phyloP scores from a whole-genome alignment of 2,888 invertebrate genomes.

The Tubulanus polymorphus region DNA sequence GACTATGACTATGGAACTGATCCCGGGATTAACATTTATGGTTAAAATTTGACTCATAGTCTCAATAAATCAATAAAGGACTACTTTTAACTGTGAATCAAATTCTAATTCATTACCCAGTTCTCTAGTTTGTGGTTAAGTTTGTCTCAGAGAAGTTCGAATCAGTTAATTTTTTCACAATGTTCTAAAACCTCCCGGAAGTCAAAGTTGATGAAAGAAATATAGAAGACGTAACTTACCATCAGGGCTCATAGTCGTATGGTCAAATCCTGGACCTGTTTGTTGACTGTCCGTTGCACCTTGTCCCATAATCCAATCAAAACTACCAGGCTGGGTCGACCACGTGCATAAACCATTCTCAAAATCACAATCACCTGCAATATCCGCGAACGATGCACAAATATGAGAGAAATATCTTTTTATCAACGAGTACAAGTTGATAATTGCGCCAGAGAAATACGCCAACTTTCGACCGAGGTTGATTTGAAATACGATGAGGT shows the following conservation, averaged over 20 bases:
- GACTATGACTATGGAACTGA: too few relatives aligned
- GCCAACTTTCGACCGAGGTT: constrained; percentile 2
- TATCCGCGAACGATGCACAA: too few relatives aligned
- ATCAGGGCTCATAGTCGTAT: constrained; percentile 25
- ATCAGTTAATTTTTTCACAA: not conserved
- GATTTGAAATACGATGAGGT: not conserved
- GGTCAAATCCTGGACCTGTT: constrained; percentile 41
- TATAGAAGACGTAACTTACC: constrained; percentile 23
- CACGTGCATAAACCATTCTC: constrained; percentile 39
- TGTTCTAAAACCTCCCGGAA: not conserved
- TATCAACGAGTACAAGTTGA: too few relatives aligned
- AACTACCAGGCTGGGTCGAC: constrained; percentile 30
- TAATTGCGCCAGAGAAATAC: too few relatives aligned
- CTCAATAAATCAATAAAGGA: too few relatives aligned
- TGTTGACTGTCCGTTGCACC: constrained; percentile 28
- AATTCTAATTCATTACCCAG: too few relatives aligned
- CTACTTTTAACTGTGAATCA: too few relatives aligned
- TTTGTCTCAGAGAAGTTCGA: too few relatives aligned
- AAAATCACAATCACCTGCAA: constrained; percentile 42
- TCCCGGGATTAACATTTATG: too few relatives aligned
- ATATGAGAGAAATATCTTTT: too few relatives aligned
- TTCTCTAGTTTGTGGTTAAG: too few relatives aligned
- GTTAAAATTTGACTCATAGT: too few relatives aligned
- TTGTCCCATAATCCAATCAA: constrained; percentile 34
- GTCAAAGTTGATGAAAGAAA: not conserved